phyloP scores from a whole-genome alignment of 2,797 vertebrate species.

The Crenichthys baileyi region DNA sequence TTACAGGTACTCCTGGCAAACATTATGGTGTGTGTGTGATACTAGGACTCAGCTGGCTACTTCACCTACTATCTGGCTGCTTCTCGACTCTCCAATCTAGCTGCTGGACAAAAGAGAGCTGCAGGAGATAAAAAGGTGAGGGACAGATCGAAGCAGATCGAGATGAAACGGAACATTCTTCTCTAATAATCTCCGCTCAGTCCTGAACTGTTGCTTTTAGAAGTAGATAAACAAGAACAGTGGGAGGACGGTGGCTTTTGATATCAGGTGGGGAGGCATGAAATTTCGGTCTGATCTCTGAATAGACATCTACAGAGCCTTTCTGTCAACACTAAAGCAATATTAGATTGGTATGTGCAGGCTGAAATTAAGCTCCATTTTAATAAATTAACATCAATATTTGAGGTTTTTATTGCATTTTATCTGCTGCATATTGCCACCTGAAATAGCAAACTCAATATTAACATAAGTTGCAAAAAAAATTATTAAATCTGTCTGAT shows the following conservation, averaged over 20 bases:
- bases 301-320: background rate
- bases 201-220: constrained; percentile 49
- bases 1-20: constrained; percentile 49
- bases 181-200: constrained; percentile 56
- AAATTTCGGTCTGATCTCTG: background rate
- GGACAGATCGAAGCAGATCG: constrained; percentile 39
- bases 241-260: constrained; percentile 31
- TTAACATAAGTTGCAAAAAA: background rate
- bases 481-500: background rate
- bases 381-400: constrained; percentile 2
- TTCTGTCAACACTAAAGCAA: background rate
- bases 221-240: constrained; percentile 52
- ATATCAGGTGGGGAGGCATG: constrained; percentile 11
- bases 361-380: background rate
- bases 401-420: background rate
- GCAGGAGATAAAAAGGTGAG: constrained; percentile 51
- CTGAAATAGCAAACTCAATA: background rate
- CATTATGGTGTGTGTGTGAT: constrained; percentile 22
- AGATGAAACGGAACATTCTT: constrained; percentile 57
- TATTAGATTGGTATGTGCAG: background rate
- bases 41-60: constrained; percentile 63
- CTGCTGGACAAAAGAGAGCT: constrained; percentile 52
- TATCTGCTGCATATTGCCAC: background rate
- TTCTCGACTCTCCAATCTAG: constrained; percentile 56
- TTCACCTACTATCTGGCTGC: constrained; percentile 63